phyloP scores from a whole-genome alignment of 30 jellyfish, hydroid and myxozoan genomes.

The Aurelia sp. region DNA sequence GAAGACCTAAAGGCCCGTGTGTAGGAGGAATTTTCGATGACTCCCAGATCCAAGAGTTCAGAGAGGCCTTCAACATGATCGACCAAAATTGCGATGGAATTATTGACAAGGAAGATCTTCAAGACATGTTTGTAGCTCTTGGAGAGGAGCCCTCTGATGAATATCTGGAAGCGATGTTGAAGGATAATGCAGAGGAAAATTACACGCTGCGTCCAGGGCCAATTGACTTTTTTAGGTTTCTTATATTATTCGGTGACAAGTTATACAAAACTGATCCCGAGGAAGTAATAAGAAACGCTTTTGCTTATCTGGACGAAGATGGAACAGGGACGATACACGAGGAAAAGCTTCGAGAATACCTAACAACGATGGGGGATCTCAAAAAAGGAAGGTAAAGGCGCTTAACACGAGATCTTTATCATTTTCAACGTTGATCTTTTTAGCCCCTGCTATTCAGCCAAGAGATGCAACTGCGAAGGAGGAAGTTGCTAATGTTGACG shows the following conservation, averaged over 20 bases:
- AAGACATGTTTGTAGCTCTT: conserved; percentile 93
- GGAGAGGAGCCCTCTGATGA: conserved; percentile 97
- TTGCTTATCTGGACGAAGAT: conserved; percentile 97
- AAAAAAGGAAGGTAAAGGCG: too few relatives aligned
- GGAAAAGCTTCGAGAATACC: conserved; percentile 86
- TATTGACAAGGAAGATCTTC: conserved; percentile 98
- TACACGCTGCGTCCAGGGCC: conserved; percentile 83
- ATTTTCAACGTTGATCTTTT: too few relatives aligned
- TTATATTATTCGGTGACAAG: conserved; percentile 93
- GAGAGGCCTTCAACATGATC: conserved; percentile 99
- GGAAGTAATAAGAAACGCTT: conserved; percentile 97
- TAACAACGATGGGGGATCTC: conserved; percentile 97
- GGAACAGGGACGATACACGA: conserved; percentile 89
- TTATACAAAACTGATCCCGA: conserved; percentile 99
- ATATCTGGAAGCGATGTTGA: conserved; percentile 95
- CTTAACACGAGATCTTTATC: too few relatives aligned
- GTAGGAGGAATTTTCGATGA: conserved; percentile 99
- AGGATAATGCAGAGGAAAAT: conserved; percentile 87
- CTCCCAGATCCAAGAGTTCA: conserved; percentile 99
- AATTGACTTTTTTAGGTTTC: conserved; percentile 93
- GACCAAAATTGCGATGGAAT: conserved; percentile 99
- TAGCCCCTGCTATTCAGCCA: too few relatives aligned
- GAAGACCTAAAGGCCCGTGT: not conserved
- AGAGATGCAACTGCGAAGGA: too few relatives aligned
- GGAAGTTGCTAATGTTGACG: too few relatives aligned